Evolutionary conservation across 2,113 vertebrate species (phyloP), one percentile per base, ranked within the genome.

Genomic region (Psilopogon haemacephalus): DNA sequence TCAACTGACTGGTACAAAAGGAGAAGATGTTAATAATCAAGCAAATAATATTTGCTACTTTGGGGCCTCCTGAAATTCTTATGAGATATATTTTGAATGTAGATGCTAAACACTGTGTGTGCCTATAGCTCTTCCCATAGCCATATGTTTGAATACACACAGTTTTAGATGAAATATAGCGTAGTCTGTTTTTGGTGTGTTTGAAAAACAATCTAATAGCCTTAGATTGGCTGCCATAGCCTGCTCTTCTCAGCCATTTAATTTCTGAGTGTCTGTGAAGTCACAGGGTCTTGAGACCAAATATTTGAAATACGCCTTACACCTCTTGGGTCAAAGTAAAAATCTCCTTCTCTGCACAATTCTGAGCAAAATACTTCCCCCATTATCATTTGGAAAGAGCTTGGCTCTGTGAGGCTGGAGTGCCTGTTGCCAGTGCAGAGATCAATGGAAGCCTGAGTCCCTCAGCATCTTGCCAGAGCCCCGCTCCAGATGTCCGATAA

Each of bases 21-120:
- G 82, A 88, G 93, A 96, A 93, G 93, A 96, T 96, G 96, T 96
- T 96, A 96, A 95, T 96, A 96, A 96, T 96, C 95, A 96, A 89
- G 91, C 6, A 2, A 95, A 95, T 94, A 96, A 95, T 96, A 95
- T 88, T 90, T 84, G 88, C 95, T 93, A 69, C 88, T 95, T 52
- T 71, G 72, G 37, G 93, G 90, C 91, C 95, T 95, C 85, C 93
- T 95, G 88, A 94, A 95, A 84, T 91, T 84, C 93, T 93, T 84
- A 69, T 5, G 70, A 80, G 91, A 89, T 86, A 11, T 33, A 75
- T 93, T 95, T 94, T 96, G 93, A 93, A 95, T 88, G 94, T 93
- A 80, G 85, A 94, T 80, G 64, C 93, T 95, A 94, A 95, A 94
- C 91, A 84, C 2, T 94, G 93, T 63, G 52, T 59, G 78, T 72